Base-by-base conservation (phyloP, 2,888 invertebrate genomes). In the Antitype chi region DNA sequence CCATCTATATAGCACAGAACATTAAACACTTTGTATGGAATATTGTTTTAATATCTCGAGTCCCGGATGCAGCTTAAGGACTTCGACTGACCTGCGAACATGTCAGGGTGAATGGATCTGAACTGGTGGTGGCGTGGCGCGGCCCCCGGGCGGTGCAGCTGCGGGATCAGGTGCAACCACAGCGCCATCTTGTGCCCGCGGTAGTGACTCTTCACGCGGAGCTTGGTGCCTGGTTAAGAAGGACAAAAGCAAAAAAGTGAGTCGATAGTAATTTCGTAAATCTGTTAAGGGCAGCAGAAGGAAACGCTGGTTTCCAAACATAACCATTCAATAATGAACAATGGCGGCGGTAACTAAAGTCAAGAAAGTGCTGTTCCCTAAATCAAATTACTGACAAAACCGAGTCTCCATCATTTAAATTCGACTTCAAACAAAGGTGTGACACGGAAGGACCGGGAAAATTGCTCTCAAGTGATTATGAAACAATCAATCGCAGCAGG, bases 121-220 rank as follows among this genome's bases (percentile, higher is more conserved):
- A 98, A 98, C 95, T 98, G 98, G 93, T 98, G 98, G 90, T 98
- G 98, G 1, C 89, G 97, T 97, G 89, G 98, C 97, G 94, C 92
- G 17, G 93, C 93, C 7, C 98, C 98, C 1, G 98, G 98, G 86
- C 98, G 97, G 95, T 98, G 98, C 82, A 99, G 97, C 93, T 98
- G 98, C 25, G 98, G 98, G 85, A 99, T 98, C 74, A 99, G 97
- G 91, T 98, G 98, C 87, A 99, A 94, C 99, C 99, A 99, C 81
- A 99, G 97, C 74, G 99, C 98, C 98, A 99, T 98, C 96, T 99
- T 98, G 95, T 98, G 98, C 0, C 98, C 98, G 38, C 98, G 97
- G 95, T 99, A 99, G 95, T 99, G 99, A 89, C 98, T 98, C 91
- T 97, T 98, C 95, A 98, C 97, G 87, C 98, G 97, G 23, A 98